Percentiles rank a stretch among this genome's conserved stretches.
Evolutionary conservation across 1,140 invertebrate genomes (phyloP).

Genomic region (Dysdera silvatica): DNA sequence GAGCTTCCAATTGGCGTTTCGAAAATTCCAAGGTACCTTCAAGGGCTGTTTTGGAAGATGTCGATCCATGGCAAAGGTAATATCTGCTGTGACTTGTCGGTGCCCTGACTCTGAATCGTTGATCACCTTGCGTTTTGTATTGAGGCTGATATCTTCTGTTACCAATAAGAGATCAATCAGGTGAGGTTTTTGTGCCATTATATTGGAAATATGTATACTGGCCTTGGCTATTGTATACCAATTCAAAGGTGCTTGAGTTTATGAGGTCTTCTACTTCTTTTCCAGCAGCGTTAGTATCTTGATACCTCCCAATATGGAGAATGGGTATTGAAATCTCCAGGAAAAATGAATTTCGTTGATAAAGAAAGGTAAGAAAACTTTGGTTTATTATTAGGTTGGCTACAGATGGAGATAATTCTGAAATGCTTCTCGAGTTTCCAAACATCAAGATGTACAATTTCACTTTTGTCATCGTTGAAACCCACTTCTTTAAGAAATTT

Average conservation of each 20-base stretch:
- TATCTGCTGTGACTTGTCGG: background rate
- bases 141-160: background rate
- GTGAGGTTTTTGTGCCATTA: background rate
- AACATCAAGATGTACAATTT: background rate
- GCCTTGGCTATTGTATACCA: background rate
- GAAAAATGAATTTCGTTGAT: background rate
- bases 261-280: background rate
- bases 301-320: background rate
- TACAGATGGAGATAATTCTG: background rate
- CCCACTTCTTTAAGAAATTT: conserved; percentile 9
- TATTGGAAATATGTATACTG: conserved; percentile 2
- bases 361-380: background rate
- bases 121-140: background rate
- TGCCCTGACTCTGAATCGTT: background rate
- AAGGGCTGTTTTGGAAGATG: too few relatives aligned
- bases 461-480: background rate
- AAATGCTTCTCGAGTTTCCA: background rate
- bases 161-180: background rate
- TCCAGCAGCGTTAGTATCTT: background rate
- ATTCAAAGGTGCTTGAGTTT: background rate
- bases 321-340: conserved; percentile 1
- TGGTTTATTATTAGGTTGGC: conserved; percentile 2
- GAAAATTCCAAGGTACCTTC: background rate
- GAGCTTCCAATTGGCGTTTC: background rate
- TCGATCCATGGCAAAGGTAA: too few relatives aligned